Base-by-base conservation (phyloP, 2,888 invertebrate genomes). In the Gandaritis pyraliata region DNA sequence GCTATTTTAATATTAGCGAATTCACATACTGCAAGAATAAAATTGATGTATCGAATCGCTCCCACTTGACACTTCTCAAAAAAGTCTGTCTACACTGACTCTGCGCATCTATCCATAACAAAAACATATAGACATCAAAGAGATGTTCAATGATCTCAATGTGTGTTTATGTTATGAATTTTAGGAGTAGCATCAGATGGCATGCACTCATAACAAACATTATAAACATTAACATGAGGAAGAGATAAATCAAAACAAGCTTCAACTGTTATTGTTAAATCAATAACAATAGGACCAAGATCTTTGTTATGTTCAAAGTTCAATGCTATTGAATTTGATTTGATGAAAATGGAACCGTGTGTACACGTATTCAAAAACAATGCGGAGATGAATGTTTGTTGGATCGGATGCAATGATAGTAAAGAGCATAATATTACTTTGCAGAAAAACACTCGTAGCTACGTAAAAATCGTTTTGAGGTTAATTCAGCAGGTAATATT, bases 221-320 rank as follows among this genome's bases (percentile, higher is more conserved):
- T 49, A 33, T 60, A 58, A 63, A 63, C 52, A 59, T 52, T 15
- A 13, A 10, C 29, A 54, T 46, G 23, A 62, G 56, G 61, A 57
- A 61, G 57, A 38, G 43, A 58, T 57, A 48, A 52, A 38, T 30
- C 50, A 54, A 48, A 62, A 50, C 58, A 58, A 29, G 39, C 30
- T 33, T 15, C 41, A 48, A 18, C 39, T 46, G 54, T 49, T 50
- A 45, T 54, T 62, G 54, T 62, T 50, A 38, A 49, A 58, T 51
- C 55, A 55, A 51, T 56, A 61, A 58, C 62, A 62, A 62, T 58
- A 62, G 49, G 33, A 47, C 18, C 23, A 45, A 62, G 62, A 61
- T 45, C 13, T 52, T 29, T 33, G 51, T 47, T 54, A 12, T 55
- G 46, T 12, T 54, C 49, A 23, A 33, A 57, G 56, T 29, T 48